Conservation (phyloP, 2,797 vertebrate species). For the Liasis olivaceus region DNA sequence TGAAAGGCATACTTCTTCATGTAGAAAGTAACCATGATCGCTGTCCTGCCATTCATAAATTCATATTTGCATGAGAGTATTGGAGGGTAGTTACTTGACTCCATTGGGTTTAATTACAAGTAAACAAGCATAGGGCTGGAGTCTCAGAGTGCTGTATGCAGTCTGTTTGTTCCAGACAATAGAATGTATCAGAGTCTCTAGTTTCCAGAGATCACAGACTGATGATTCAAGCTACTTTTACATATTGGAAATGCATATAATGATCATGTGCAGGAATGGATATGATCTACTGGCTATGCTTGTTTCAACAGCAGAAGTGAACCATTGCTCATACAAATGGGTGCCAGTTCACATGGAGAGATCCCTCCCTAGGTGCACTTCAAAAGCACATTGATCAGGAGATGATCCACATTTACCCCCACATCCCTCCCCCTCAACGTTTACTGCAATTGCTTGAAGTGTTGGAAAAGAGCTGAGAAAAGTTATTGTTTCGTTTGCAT, state of each 20-base stretch:
- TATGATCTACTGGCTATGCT: background rate
- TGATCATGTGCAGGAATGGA: background rate
- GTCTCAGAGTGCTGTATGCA: background rate
- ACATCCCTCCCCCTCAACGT: background rate
- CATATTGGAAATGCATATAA: background rate
- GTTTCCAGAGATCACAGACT: background rate
- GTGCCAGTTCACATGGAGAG: background rate
- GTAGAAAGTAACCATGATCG: background rate
- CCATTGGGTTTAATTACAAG: background rate
- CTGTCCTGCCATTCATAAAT: background rate
- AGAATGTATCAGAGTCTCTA: background rate
- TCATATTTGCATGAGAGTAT: background rate
- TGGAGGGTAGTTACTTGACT: background rate
- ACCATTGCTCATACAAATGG: background rate
- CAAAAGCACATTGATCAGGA: background rate
- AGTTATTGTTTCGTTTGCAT: background rate
- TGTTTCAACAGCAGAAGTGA: background rate
- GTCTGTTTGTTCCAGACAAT: background rate
- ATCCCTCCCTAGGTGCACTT: background rate
- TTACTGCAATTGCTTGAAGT: background rate
- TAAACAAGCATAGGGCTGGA: background rate
- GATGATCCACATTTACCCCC: background rate
- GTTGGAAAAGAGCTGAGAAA: background rate
- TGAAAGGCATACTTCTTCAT: conserved; percentile 8
- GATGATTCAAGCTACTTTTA: background rate